Base-by-base conservation (phyloP, 2,113 vertebrate species). In the Limnothrissa miodon region DNA sequence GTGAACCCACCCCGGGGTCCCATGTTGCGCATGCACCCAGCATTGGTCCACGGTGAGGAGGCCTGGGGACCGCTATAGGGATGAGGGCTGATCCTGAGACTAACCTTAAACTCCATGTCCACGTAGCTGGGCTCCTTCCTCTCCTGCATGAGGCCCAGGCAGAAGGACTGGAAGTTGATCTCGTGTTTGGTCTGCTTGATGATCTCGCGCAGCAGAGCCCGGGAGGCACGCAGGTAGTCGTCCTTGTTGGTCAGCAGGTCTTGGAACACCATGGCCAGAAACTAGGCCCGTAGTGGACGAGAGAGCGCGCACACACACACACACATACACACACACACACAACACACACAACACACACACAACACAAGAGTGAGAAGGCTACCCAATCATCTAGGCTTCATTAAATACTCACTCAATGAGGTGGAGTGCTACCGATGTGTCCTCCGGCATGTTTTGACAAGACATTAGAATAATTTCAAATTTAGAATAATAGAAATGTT, bases 101-200 rank as follows among this genome's bases (percentile, higher is more conserved):
- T 79, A 83, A 99, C 98, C 95, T 99, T 99, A 89, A 99, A 97
- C 84, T 99, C 98, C 97, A 99, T 97, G 74, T 99, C 98, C 33
- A 94, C 84, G 1, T 99, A 96, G 21, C 90, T 95, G 0, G 95
- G 84, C 90, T 99, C 98, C 91, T 97, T 98, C 83, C 98, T 93
- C 51, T 99, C 98, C 91, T 99, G 98, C 98, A 99, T 99, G 39
- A 99, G 95, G 0, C 98, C 98, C 0, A 99, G 93, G 74, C 98
- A 99, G 91, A 99, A 99, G 1, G 97, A 97, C 93, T 98, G 97
- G 91, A 99, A 99, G 92, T 99, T 98, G 88, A 99, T 97, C 93
- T 99, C 98, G 0, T 99, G 98, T 86, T 99, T 99, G 0, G 97
- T 99, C 92, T 99, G 98, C 45, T 99, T 99, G 92, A 99, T 97